Base-by-base conservation (phyloP, 2,113 vertebrate species). In the Arvicanthis niloticus region DNA sequence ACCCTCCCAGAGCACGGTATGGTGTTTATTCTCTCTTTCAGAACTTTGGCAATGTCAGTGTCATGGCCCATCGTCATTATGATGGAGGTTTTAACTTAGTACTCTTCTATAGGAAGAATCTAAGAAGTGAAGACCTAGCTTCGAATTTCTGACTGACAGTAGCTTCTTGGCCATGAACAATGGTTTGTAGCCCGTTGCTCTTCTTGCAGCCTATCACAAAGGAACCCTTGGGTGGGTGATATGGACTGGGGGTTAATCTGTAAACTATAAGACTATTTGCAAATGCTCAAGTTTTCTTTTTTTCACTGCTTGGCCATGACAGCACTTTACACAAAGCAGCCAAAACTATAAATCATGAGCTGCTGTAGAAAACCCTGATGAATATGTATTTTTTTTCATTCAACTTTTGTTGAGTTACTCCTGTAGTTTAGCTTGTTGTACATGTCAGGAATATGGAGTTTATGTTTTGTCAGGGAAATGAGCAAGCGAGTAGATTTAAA, bases 1-100 rank as follows among this genome's bases (percentile, higher is more conserved):
- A 78, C 89, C 86, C 68, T 12, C 94, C n/a, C 75, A 62, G 75
- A 95, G 37, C 76, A 96, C 96, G 96, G 97, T 98, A 97, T n/a
- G 95, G 31, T 78, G 82, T 86, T 97, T 92, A 88, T 40, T 93
- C 51, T 93, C 89, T 91, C 91, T 96, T 26, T 81, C 40, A 76
- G 34, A 40, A 37, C 60, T 87, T 90, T 95, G 53, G 86, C 53
- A 87, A 89, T 73, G 48, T 86, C 51, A 86, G n/a, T 56, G 2
- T 48, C 81, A 40, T 51, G 40, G 17, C 40, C 67, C 24, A 0
- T 89, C 60, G 73, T 89, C 67, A 21, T 45, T 45, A 51, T 0
- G 6, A 48, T 68, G 53, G 42, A 68, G 8, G 86, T 85, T 81
- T 40, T 90, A 56, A 11, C 40, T 65, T 45, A 37, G 58, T 77